Percentiles rank a stretch among this genome's conserved stretches.
Conservation (phyloP, 2,888 invertebrate genomes). For the Meliscaeva auricollis region DNA sequence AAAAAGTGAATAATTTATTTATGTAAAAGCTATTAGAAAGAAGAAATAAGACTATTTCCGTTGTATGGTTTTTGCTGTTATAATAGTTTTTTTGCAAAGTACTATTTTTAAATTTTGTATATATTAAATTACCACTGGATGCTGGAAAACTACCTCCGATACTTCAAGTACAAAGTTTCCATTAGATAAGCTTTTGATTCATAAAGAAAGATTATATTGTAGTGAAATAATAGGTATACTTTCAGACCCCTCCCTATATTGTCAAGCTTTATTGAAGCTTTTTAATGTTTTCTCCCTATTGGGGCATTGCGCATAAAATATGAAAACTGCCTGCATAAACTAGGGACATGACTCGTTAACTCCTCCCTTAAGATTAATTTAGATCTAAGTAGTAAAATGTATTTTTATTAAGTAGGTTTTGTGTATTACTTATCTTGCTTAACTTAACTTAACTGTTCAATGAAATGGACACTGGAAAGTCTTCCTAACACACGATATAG, state of each 20-base stretch:
- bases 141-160: too few relatives aligned
- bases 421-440: too few relatives aligned
- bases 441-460: not conserved
- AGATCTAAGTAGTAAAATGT: not conserved
- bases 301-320: conserved; percentile 59
- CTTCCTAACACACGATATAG: not conserved
- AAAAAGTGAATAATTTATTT: too few relatives aligned
- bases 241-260: conserved; percentile 55
- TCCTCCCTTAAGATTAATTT: conserved; percentile 43
- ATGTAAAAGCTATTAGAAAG: too few relatives aligned
- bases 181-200: not conserved
- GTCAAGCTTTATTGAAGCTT: conserved; percentile 63
- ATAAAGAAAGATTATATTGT: not conserved
- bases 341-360: conserved; percentile 30
- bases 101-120: not conserved
- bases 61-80: too few relatives aligned
- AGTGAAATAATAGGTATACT: conserved; percentile 17
- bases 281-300: conserved; percentile 31
- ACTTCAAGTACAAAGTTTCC: not conserved
- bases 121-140: too few relatives aligned
- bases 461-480: not conserved
- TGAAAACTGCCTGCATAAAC: conserved; percentile 38
- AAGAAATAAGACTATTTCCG: too few relatives aligned
- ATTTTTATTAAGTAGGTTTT: conserved; percentile 1
- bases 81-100: too few relatives aligned